phyloP scores from a whole-genome alignment of 1,140 invertebrate genomes.

The Elysia chlorotica region DNA sequence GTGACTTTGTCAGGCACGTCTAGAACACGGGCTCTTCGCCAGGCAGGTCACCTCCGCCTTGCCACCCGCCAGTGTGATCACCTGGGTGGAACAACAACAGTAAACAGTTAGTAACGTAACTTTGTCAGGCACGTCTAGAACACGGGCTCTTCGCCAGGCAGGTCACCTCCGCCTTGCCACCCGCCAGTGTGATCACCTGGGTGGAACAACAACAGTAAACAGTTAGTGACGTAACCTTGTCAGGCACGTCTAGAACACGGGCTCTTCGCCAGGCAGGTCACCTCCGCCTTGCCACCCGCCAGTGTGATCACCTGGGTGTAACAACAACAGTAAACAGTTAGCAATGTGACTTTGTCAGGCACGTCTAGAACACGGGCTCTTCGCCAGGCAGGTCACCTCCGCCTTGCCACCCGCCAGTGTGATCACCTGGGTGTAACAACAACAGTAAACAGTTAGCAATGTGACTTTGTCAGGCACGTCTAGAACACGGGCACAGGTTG shows the following conservation, averaged over 20 bases:
- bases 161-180: slow-evolving; percentile 80
- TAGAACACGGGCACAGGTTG: too few relatives aligned
- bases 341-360: too few relatives aligned
- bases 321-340: too few relatives aligned
- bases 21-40: too few relatives aligned
- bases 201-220: neutral
- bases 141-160: slow-evolving; percentile 73
- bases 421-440: too few relatives aligned
- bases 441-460: too few relatives aligned
- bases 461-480: too few relatives aligned
- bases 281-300: slow-evolving; percentile 77
- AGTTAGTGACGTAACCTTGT: too few relatives aligned
- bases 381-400: slow-evolving; percentile 76
- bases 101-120: too few relatives aligned
- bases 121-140: slow-evolving; percentile 81
- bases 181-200: slow-evolving; percentile 60
- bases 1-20: too few relatives aligned
- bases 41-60: slow-evolving; percentile 82
- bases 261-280: slow-evolving; percentile 73
- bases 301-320: slow-evolving; percentile 47
- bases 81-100: slow-evolving; percentile 82
- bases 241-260: too few relatives aligned
- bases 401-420: slow-evolving; percentile 77
- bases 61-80: slow-evolving; percentile 89
- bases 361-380: too few relatives aligned